These are phyloP conservation scores for Gasterosteus nipponicus DNA, from an alignment of 2,113 vertebrate genomes.

Conservation along the genomic window DNA sequence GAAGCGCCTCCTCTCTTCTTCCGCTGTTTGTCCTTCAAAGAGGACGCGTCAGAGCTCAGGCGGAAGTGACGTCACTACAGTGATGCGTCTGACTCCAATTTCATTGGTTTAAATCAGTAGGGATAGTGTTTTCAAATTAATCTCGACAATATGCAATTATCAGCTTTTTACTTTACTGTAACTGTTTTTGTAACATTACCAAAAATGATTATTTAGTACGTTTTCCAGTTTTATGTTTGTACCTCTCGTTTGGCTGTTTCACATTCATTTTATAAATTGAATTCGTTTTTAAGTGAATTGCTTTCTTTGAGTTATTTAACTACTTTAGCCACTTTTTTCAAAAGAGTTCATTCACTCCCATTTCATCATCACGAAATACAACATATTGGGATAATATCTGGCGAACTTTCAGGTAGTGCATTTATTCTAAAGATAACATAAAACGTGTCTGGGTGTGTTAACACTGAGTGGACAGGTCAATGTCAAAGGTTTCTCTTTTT, in stretches of 20 bases:
- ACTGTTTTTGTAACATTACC: neutral
- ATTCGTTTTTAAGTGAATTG: neutral
- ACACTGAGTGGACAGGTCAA: conserved; percentile 9
- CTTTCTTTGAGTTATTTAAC: neutral
- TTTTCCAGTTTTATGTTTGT: neutral
- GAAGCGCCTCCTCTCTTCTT: conserved; percentile 51
- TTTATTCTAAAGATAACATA: neutral
- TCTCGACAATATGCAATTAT: neutral
- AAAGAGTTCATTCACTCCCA: neutral
- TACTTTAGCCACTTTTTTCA: neutral
- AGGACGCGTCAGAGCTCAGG: conserved; percentile 17
- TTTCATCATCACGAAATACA: neutral
- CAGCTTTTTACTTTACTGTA: neutral
- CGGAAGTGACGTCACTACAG: conserved; percentile 26
- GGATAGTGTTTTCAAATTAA: neutral
- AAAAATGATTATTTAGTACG: neutral
- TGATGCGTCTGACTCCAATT: neutral
- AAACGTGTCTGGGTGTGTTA: neutral
- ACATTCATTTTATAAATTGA: neutral
- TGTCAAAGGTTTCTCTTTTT: conserved; percentile 4
- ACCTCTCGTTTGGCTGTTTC: neutral
- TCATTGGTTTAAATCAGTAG: neutral
- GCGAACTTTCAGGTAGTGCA: too few relatives aligned
- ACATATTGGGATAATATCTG: neutral
- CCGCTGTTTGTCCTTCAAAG: neutral